Base-by-base conservation (phyloP, 2,888 invertebrate genomes). In the Oscheius sp. region DNA sequence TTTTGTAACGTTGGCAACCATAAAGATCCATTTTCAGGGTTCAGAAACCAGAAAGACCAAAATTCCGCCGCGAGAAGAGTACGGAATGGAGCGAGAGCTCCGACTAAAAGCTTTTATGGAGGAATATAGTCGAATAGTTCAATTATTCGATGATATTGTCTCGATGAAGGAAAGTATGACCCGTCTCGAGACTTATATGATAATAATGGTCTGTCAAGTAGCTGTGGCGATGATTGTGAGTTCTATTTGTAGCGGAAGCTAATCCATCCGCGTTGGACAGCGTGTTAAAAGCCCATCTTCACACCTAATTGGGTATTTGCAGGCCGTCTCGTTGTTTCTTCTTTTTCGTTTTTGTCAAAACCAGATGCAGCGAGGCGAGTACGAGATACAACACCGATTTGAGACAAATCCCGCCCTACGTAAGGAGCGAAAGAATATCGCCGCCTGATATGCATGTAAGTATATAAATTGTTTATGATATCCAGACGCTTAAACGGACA, bases 141-240 rank as follows among this genome's bases (percentile, higher is more conserved):
- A 71, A 37, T 37, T 78, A 8, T 78, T 78, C 65, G 78, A 78
- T 46, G 78, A 78, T 48, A 78, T 78, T 23, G 69, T 78, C 0
- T 70, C 75, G 4, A 78, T 78, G 78, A 78, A 73, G 72, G 74
- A 78, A 23, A 72, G 74, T 17, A 78, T 78, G 78, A 69, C 69
- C 17, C 73, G 78, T 34, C 69, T 78, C 17, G 78, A 78, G 46
- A 75, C 72, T 45, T 78, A 78, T 57, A 78, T 78, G 78, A 71
- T 78, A 25, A 76, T 78, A 27, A 78, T 78, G 78, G 78, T 78
- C 10, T 70, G 73, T 45, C 78, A 78, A 61, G 74, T 78, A n/a
- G 69, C 72, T 12, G 72, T 65, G 4, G 76, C 74, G 39, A 69
- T 76, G 45, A 57, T 73, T 63, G 78, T 78, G 31, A 72, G 75